Conservation (phyloP, 1,140 invertebrate genomes). For the Hylaeus anthracinus region DNA sequence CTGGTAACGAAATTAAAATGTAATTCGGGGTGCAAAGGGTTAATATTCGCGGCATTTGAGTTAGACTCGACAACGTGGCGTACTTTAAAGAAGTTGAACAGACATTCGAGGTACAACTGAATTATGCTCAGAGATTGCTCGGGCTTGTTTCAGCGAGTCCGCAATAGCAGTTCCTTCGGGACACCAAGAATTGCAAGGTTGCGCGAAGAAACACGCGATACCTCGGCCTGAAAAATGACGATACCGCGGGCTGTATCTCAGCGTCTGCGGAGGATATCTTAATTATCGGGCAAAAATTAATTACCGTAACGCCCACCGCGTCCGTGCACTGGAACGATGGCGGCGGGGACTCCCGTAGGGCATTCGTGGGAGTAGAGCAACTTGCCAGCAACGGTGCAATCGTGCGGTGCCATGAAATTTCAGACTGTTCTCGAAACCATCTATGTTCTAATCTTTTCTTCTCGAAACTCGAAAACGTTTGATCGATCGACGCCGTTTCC, state of each 20-base stretch:
- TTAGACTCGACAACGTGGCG: no score
- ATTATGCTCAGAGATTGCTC: background rate
- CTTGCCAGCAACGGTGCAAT: background rate
- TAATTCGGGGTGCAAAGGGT: no score
- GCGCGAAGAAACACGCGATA: slow-evolving; percentile 56
- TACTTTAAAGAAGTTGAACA: no score
- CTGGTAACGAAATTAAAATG: no score
- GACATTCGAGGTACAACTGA: no score
- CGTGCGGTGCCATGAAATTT: background rate
- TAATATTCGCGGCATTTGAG: no score
- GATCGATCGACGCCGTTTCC: no score
- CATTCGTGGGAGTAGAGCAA: slow-evolving; percentile 59
- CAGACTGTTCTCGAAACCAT: background rate
- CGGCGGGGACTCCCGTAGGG: slow-evolving; percentile 56
- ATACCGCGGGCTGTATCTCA: slow-evolving; percentile 61
- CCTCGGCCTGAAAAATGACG: slow-evolving; percentile 63
- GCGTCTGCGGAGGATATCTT: slow-evolving; percentile 67
- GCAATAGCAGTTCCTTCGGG: slow-evolving; percentile 29
- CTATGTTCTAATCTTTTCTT: background rate
- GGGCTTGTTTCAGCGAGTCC: slow-evolving; percentile 39
- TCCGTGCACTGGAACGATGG: slow-evolving; percentile 45
- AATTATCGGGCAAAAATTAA: slow-evolving; percentile 73
- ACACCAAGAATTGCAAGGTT: slow-evolving; percentile 47
- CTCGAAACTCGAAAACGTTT: background rate
- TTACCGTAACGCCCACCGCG: slow-evolving; percentile 70